A percentile compares a stretch with the other conserved stretches of the same genome.
Conservation (phyloP, 1,140 invertebrate genomes). For the Sarcophaga peregrina region DNA sequence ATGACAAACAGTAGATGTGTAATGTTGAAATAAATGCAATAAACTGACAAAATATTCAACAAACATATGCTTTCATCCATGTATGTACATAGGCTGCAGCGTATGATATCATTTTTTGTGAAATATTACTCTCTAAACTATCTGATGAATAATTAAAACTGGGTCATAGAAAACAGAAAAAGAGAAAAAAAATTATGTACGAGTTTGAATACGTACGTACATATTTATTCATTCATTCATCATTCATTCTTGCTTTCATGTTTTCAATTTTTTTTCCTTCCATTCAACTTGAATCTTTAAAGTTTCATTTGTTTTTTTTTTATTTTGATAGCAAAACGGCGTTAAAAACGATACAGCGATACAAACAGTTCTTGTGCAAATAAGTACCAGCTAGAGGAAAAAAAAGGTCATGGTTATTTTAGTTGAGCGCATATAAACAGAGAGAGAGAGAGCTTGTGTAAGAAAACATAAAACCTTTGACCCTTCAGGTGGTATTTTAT, state of each 20-base stretch:
- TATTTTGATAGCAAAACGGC: no score
- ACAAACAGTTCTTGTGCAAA: no score
- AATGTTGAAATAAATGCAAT: background rate
- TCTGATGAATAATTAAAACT: slow-evolving; percentile 17
- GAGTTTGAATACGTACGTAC: background rate
- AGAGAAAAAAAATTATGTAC: background rate
- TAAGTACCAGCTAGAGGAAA: background rate
- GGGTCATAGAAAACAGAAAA: slow-evolving; percentile 11
- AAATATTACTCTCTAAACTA: background rate
- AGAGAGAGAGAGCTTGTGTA: no score
- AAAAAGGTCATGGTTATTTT: slow-evolving; percentile 26
- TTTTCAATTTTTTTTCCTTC: no score
- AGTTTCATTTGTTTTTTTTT: no score
- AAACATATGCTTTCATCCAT: background rate
- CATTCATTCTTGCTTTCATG: background rate
- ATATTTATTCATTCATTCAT: background rate
- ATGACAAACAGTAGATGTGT: background rate
- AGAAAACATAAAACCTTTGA: slow-evolving; percentile 17
- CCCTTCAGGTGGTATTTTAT: background rate
- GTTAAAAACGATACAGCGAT: no score
- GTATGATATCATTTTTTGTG: slow-evolving; percentile 1
- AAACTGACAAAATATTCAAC: background rate
- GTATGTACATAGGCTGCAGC: no score
- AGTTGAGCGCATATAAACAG: background rate
- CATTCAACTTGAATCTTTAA: no score